Percentiles rank a stretch among this genome's conserved stretches.
Conservation (phyloP, 2,113 vertebrate genomes). For the Salminus brasiliensis region DNA sequence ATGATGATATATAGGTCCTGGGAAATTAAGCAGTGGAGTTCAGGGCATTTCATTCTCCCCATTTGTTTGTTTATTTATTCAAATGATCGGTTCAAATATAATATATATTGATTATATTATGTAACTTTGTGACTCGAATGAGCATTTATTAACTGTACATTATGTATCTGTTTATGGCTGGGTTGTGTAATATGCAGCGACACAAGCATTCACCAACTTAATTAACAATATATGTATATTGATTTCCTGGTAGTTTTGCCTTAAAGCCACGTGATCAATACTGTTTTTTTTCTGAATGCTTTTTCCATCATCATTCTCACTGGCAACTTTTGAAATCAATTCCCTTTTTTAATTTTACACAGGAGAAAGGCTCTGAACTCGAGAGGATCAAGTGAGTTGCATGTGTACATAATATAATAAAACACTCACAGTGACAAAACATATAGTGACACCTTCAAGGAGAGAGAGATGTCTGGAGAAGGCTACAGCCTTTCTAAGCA, state of each 20-base stretch:
- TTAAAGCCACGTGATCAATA: constrained; percentile 11
- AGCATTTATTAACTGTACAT: too few relatives aligned
- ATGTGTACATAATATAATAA: neutral
- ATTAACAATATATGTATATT: constrained; percentile 18
- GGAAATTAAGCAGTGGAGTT: too few relatives aligned
- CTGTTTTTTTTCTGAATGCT: neutral
- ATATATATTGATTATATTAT: too few relatives aligned
- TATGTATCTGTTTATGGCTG: neutral
- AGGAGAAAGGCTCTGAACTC: constrained; percentile 66
- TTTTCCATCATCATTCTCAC: neutral
- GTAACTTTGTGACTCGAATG: too few relatives aligned
- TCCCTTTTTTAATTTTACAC: constrained; percentile 34
- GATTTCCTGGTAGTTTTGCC: constrained; percentile 8
- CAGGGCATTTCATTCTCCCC: too few relatives aligned
- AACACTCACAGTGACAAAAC: neutral
- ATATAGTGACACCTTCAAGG: neutral
- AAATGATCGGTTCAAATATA: too few relatives aligned
- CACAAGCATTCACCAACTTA: constrained; percentile 1
- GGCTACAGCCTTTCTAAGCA: too few relatives aligned
- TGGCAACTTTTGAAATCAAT: neutral
- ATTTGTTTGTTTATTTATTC: too few relatives aligned
- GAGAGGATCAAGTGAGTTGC: constrained; percentile 70
- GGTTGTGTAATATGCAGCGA: neutral
- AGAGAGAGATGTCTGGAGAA: too few relatives aligned
- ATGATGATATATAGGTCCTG: too few relatives aligned